These are phyloP conservation scores for Coranthus polyacanthus DNA, from an alignment of 2,797 vertebrate species.

Conservation along the genomic window DNA sequence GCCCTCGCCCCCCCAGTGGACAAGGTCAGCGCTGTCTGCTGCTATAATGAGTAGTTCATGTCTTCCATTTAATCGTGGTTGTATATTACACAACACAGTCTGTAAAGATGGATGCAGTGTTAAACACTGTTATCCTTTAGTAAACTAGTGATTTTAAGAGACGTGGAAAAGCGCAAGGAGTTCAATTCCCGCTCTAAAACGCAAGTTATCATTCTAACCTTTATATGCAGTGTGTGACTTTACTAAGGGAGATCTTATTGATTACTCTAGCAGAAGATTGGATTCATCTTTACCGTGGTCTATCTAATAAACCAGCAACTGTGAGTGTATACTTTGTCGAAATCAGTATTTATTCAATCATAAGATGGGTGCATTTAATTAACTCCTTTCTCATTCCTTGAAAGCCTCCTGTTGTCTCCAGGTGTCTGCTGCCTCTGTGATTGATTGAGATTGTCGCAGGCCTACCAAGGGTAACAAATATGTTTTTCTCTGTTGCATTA, in stretches of 20 bases:
- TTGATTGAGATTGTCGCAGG: slow-evolving; percentile 33
- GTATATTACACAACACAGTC: background rate
- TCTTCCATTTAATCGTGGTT: background rate
- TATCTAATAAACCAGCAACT: too few relatives aligned
- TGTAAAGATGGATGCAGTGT: background rate
- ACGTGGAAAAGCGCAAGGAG: too few relatives aligned
- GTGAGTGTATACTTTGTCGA: background rate
- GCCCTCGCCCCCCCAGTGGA: background rate
- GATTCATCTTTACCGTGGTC: too few relatives aligned
- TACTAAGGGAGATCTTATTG: too few relatives aligned
- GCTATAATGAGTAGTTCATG: background rate
- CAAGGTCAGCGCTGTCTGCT: slow-evolving; percentile 28
- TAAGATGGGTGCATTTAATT: slow-evolving; percentile 50
- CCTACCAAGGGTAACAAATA: slow-evolving; percentile 5
- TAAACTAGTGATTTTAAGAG: too few relatives aligned
- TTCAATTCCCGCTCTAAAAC: too few relatives aligned
- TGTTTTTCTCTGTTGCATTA: slow-evolving; percentile 12
- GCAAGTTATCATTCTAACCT: too few relatives aligned
- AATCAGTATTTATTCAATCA: slow-evolving; percentile 18
- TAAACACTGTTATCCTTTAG: too few relatives aligned
- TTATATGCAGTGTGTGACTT: too few relatives aligned
- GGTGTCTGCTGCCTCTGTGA: slow-evolving; percentile 27
- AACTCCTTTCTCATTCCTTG: slow-evolving; percentile 7
- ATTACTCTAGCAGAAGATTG: too few relatives aligned
- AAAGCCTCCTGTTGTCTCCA: slow-evolving; percentile 25